Evolutionary conservation across 1,140 invertebrate species (phyloP).

Genomic region (Tribolium castaneum): DNA sequence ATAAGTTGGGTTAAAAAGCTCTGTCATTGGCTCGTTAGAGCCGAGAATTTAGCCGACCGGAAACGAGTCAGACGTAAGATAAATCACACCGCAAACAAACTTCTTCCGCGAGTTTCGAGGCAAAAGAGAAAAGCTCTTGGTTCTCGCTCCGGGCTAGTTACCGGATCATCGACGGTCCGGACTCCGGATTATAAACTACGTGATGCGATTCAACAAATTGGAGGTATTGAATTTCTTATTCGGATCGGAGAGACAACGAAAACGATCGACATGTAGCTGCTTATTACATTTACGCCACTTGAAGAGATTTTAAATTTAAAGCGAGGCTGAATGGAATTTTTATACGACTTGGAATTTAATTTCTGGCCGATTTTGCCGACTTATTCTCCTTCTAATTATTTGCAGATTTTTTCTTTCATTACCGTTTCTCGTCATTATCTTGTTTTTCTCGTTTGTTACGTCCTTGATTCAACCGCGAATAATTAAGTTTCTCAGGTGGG

Average conservation of each 20-base stretch:
- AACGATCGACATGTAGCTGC: neutral
- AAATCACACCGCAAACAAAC: constrained; percentile 46
- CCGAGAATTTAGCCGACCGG: constrained; percentile 16
- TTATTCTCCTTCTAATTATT: too few species aligned
- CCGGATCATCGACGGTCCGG: constrained; percentile 28
- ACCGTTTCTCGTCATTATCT: neutral
- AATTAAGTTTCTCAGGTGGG: neutral
- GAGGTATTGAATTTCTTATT: constrained; percentile 40
- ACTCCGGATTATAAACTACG: constrained; percentile 44
- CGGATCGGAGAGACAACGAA: neutral
- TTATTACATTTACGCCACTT: neutral
- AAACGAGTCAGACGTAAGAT: constrained; percentile 42
- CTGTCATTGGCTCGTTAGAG: constrained; percentile 42
- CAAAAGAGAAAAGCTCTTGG: neutral
- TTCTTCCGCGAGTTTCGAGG: constrained; percentile 36
- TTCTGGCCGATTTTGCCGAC: too few species aligned
- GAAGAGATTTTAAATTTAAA: neutral
- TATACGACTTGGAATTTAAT: too few species aligned
- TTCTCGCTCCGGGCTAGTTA: constrained; percentile 44
- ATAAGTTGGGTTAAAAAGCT: constrained; percentile 36
- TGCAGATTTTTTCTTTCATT: neutral
- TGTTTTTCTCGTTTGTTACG: neutral
- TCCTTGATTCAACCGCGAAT: neutral
- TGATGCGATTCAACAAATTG: constrained; percentile 43
- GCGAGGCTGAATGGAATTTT: neutral